Conservation (phyloP, 2,888 invertebrate genomes). For the Liodrosophila aerea region DNA sequence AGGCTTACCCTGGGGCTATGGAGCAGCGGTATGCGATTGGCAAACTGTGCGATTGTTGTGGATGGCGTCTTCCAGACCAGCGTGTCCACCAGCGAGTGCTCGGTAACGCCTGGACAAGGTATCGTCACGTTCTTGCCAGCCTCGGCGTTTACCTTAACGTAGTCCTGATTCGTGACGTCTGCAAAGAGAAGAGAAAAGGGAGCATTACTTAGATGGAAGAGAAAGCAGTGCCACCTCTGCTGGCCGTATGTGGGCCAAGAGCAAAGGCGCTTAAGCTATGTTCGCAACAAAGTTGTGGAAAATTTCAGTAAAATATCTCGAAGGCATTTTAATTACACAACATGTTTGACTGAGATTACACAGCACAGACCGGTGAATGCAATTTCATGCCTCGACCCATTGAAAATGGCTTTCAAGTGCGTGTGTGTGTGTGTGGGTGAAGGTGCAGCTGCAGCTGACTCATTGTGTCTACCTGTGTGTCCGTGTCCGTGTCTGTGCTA, state of each 20-base stretch:
- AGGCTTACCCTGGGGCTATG: conserved; percentile 82
- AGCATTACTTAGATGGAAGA: too few species aligned
- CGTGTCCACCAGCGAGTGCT: conserved; percentile 86
- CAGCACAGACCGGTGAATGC: conserved; percentile 34
- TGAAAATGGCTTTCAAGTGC: conserved; percentile 9
- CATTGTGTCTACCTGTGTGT: conserved; percentile 5
- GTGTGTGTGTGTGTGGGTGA: too few species aligned
- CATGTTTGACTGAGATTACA: conserved; percentile 49
- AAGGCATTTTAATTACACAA: conserved; percentile 73
- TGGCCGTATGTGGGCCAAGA: not conserved
- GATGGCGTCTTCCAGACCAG: conserved; percentile 85
- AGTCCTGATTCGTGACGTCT: conserved; percentile 85
- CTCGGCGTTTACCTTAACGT: conserved; percentile 85
- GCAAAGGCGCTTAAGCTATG: conserved; percentile 39
- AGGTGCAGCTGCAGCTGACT: conserved; percentile 18
- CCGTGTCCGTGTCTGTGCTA: conserved; percentile 24
- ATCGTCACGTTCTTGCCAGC: conserved; percentile 87
- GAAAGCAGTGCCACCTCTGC: not conserved
- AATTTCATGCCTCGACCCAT: conserved; percentile 40
- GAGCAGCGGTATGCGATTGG: conserved; percentile 82
- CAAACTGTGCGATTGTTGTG: conserved; percentile 82
- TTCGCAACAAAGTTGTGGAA: conserved; percentile 50
- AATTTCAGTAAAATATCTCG: conserved; percentile 54
- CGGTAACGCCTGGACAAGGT: conserved; percentile 87
- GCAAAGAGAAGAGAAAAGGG: conserved; percentile 58